phyloP scores from a whole-genome alignment of 2,113 vertebrate genomes.

The Diadophis punctatus region DNA sequence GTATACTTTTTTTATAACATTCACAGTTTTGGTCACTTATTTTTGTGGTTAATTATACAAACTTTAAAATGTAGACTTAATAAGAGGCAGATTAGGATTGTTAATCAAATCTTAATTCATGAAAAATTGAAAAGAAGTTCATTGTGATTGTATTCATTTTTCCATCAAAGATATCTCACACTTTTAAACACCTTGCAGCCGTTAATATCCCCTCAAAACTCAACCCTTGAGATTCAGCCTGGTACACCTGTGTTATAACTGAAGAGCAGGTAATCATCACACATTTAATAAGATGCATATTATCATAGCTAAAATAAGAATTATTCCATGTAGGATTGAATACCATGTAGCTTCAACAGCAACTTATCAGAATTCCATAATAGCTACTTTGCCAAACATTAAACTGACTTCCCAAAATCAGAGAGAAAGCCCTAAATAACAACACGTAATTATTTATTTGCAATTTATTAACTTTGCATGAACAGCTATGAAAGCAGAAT shows the following conservation, averaged over 20 bases:
- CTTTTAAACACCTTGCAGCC: background rate
- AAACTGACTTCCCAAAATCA: background rate
- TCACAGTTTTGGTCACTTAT: background rate
- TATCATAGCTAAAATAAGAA: background rate
- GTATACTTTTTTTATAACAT: background rate
- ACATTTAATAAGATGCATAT: background rate
- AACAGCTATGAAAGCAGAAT: background rate
- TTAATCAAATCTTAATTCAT: background rate
- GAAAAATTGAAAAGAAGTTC: background rate
- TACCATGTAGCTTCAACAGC: background rate
- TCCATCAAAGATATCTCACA: background rate
- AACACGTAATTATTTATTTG: background rate
- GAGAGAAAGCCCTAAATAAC: background rate
- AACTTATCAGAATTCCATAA: background rate
- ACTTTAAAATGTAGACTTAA: background rate
- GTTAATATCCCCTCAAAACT: background rate
- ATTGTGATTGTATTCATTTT: background rate
- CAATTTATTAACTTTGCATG: background rate
- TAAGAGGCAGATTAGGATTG: background rate
- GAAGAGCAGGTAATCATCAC: background rate
- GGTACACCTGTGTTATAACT: background rate
- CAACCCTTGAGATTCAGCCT: background rate
- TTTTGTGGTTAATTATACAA: background rate
- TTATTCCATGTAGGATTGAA: background rate
- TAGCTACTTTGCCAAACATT: background rate